These are phyloP conservation scores for Oplegnathus fasciatus DNA, from an alignment of 2,113 vertebrate genomes.

Conservation along the genomic window DNA sequence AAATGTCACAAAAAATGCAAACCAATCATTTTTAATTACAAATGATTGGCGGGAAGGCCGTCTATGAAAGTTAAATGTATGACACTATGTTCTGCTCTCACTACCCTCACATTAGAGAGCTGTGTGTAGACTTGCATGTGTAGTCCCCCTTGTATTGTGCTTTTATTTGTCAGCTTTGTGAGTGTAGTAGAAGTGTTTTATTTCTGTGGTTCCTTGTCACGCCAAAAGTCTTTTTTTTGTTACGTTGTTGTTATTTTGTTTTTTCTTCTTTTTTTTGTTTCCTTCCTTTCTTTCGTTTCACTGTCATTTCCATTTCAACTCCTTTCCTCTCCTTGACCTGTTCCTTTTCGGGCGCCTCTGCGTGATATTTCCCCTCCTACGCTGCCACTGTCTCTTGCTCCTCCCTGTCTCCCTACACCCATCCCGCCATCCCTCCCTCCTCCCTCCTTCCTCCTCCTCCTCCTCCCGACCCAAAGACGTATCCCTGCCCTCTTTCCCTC, in stretches of 20 bases:
- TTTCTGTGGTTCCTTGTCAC: conserved; percentile 87
- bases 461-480: conserved; percentile 88
- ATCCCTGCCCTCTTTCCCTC: conserved; percentile 94
- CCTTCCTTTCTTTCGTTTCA: conserved; percentile 81
- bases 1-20: conserved; percentile 23
- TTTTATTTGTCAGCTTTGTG: conserved; percentile 83
- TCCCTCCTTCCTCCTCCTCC: conserved; percentile 22
- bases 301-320: conserved; percentile 79
- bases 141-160: conserved; percentile 73
- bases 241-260: conserved; percentile 90
- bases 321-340: conserved; percentile 61
- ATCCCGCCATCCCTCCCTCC: conserved; percentile 7
- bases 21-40: conserved; percentile 48
- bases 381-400: conserved; percentile 52
- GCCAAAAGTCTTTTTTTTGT: conserved; percentile 80
- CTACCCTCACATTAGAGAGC: conserved; percentile 54
- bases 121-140: conserved; percentile 78
- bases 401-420: conserved; percentile 19
- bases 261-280: conserved; percentile 90
- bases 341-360: conserved; percentile 46
- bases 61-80: conserved; percentile 19
- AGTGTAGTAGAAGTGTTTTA: conserved; percentile 88
- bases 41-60: conserved; percentile 50
- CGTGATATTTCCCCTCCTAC: conserved; percentile 59
- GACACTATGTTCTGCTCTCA: conserved; percentile 26